Conservation (phyloP, 2,113 vertebrate species). For the Ginglymostoma cirratum region DNA sequence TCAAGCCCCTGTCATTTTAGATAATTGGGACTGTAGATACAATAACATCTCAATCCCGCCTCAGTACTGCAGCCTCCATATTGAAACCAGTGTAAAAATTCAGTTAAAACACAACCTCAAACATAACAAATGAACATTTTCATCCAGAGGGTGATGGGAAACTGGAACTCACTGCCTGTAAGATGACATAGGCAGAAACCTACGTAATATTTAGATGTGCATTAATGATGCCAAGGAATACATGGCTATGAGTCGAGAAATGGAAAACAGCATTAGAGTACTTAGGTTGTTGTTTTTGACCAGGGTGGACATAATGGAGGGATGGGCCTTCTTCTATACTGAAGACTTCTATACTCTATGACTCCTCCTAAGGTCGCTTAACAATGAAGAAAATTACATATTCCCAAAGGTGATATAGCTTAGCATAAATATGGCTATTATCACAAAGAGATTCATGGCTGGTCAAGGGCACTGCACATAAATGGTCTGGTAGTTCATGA, state of each 20-base stretch:
- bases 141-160: too few species aligned
- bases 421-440: not conserved
- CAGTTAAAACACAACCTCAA: not conserved
- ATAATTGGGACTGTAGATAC: not conserved
- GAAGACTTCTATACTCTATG: too few species aligned
- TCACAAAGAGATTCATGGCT: not conserved
- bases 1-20: not conserved
- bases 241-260: too few species aligned
- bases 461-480: not conserved
- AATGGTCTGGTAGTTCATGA: not conserved
- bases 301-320: too few species aligned
- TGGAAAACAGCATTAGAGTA: too few species aligned
- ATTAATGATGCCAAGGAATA: too few species aligned
- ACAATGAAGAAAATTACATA: not conserved
- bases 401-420: not conserved
- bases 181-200: too few species aligned
- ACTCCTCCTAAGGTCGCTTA: not conserved
- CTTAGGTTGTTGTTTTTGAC: too few species aligned
- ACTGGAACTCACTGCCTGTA: too few species aligned
- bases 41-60: not conserved
- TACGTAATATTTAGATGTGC: too few species aligned
- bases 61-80: not conserved
- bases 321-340: too few species aligned
- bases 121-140: not conserved
- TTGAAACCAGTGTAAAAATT: not conserved